phyloP scores from a whole-genome alignment of 2,888 invertebrate species.

The Taenaris catops region DNA sequence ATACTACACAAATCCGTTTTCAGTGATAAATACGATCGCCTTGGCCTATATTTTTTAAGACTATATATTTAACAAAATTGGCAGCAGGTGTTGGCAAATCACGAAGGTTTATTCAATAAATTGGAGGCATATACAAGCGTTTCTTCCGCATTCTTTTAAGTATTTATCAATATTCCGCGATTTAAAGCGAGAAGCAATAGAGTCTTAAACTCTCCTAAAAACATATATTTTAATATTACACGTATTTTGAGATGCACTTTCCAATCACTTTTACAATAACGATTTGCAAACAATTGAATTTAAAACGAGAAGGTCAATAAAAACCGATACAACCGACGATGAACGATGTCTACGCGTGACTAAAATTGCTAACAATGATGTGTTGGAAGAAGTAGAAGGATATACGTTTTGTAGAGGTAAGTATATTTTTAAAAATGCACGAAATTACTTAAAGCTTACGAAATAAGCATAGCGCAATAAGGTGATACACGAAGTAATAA shows the following conservation, averaged over 20 bases:
- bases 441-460: not conserved
- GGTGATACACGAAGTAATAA: not conserved
- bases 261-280: conserved; percentile 9
- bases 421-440: conserved; percentile 2
- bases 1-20: too few species aligned
- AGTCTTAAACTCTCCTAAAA: too few species aligned
- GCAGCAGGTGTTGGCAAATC: conserved; percentile 44
- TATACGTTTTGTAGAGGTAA: conserved; percentile 28
- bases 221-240: not conserved
- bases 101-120: conserved; percentile 23
- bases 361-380: conserved; percentile 40
- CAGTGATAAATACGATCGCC: too few species aligned
- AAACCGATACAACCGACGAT: conserved; percentile 50
- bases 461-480: not conserved
- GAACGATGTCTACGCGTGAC: conserved; percentile 61
- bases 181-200: too few species aligned
- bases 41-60: too few species aligned
- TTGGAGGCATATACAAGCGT: conserved; percentile 13
- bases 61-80: too few species aligned
- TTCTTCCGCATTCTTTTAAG: conserved; percentile 23
- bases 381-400: conserved; percentile 5
- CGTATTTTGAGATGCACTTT: not conserved
- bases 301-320: conserved; percentile 30
- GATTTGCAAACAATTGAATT: conserved; percentile 11
- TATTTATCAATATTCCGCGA: conserved; percentile 1